Base-by-base conservation (phyloP, 2,113 vertebrate genomes). In the Miniopterus natalensis region DNA sequence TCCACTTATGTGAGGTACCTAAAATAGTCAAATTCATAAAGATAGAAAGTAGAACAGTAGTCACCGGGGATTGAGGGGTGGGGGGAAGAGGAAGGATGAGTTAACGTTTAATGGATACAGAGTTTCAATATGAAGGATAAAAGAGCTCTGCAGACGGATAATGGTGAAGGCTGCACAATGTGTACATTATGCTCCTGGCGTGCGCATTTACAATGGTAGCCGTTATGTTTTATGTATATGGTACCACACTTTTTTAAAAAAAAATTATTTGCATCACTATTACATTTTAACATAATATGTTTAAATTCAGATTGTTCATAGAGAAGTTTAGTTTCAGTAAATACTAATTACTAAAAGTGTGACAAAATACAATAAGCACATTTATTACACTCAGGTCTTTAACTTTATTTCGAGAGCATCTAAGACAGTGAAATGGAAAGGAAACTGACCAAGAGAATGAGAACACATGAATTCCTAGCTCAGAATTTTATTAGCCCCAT, bases 331-430 rank as follows among this genome's bases (percentile, higher is more conserved):
- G 59, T 84, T 85, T 92, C 36, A 78, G 17, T 71, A 96, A 92
- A 95, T 92, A 71, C 23, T 68, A 51, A 66, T 80, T 77, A 90
- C 31, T 89, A 29, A 78, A 93, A 78, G 59, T 73, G 15, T 81
- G n/a, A 95, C 49, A 79, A 94, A 94, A 84, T 59, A 57, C 14
- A 68, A 42, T 31, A 84, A 17, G n/a, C 29, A 92, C 11, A 51
- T 71, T 90, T 81, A 57, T 45, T 79, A 70, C 5, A 87, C 20
- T 93, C 0, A 94, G 74, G 13, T 25, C 14, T 81, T 87, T 88
- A 53, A 95, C 10, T 95, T 87, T 79, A 61, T 81, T 91, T 94
- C 25, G 79, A 94, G 21, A 94, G 5, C 36, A 94, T 51, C 9
- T 88, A 84, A 75, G 71, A 31, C 2, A 96, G 31, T 68, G 77